Base-by-base conservation (phyloP, 2,113 vertebrate species). In the Malurus melanocephalus region DNA sequence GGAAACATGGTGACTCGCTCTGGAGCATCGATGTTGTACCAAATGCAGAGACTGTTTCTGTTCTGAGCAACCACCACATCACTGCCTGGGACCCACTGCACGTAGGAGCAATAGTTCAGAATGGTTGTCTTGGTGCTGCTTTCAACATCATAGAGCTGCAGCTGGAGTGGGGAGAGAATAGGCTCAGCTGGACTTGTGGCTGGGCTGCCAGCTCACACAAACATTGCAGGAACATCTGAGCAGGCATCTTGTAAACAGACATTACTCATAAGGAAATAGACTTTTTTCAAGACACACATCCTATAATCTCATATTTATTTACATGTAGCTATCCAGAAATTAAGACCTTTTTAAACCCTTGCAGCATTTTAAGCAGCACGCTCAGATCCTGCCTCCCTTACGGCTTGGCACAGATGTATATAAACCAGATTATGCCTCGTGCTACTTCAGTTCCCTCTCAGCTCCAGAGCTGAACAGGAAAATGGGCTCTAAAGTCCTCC, bases 11-110 rank as follows among this genome's bases (percentile, higher is more conserved):
- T 99, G 96, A 98, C 97, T 87, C 97, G 97, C 91, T 99, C 99
- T 0, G 99, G 99, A 57, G 98, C 98, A 92, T 99, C 99, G 1
- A 99, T 99, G 88, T 98, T 99, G 95, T 99, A 99, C 99, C 99
- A 99, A 20, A 99, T 90, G 83, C 99, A 99, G 59, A 99, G 97
- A 94, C 91, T 98, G 38, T 95, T 98, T 18, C 98, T 95, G 97
- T 98, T 99, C 93, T 99, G 99, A 57, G 98, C 99, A 20, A 99
- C 98, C 66, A 99, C 98, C 85, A 99, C 99, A 1, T 99, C 99
- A 5, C 99, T 99, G 93, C 98, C 98, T 0, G 98, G 99, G 7
- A 99, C 98, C 99, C 99, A 99, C 87, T 99, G 99, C 78, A 99
- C 99, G 1, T 98, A 99, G 67, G 99, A 98, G 96, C 99, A 99